Base-by-base conservation (phyloP, 2,888 invertebrate species). In the Anarsia innoxiella region DNA sequence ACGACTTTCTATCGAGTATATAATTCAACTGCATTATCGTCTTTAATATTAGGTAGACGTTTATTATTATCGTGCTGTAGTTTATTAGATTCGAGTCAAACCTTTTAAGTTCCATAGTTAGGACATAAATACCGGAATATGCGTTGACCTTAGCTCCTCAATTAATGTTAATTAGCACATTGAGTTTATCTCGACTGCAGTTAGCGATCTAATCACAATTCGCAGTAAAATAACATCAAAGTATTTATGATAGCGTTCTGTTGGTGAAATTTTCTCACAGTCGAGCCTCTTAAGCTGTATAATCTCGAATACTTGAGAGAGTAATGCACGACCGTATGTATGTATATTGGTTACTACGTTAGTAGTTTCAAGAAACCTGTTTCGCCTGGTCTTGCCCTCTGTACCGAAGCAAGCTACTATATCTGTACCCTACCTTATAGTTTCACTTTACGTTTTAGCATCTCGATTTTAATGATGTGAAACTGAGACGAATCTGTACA, bases 341-440 rank as follows among this genome's bases (percentile, higher is more conserved):
- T 74, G 75, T 77, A 79, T 80, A 77, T 79, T 80, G 77, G 80
- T 80, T 75, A 79, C 74, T 80, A 72, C 76, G 74, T 59, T 77
- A 76, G 74, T 77, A 79, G 79, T 68, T 66, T 47, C 69, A 61
- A 56, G 51, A 72, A 83, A 83, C 83, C 80, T 70, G 83, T 83
- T 76, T 62, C 47, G 48, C 44, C 57, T 64, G 68, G 62, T 67
- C 72, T 62, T 78, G 82, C 78, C 76, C 79, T 79, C 77, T 76
- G 79, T 75, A 67, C 72, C 62, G 66, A 68, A 68, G 59, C 59
- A 32, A 30, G 31, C 28, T 66, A 59, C 30, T 63, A 68, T 65
- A 69, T 70, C 63, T 59, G 60, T 60, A 58, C 57, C 55, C 61
- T 65, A 53, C 50, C 53, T 64, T 65, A 69, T 64, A 75, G 72